Base-by-base conservation (phyloP, 2,797 vertebrate species). In the Propithecus perrieri region DNA sequence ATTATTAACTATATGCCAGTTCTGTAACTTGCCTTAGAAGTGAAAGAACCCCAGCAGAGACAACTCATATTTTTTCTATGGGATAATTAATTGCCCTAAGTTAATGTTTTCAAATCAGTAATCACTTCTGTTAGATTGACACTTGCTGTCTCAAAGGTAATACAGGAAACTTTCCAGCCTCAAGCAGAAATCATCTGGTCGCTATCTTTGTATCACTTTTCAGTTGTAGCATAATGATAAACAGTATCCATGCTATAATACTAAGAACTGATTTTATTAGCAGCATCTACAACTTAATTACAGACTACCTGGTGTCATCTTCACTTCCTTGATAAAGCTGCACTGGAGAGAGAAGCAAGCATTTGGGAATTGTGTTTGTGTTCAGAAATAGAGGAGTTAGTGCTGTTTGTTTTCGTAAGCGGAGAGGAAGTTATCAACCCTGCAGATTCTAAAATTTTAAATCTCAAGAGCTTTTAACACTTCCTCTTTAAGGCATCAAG, bases 401-500 rank as follows among this genome's bases (percentile, higher is more conserved):
- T 12, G 46, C 53, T 93, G 30, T 89, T 95, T 95, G 72, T 88
- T 71, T 95, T 94, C 96, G 90, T 96, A 96, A 97, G 97, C 96
- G 28, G 80, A 96, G 74, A 98, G 97, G 98, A 97, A 97, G 93
- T 97, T 90, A 97, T 96, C 91, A 98, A 28, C 94, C 65, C 78
- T 33, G 53, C 65, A 85, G 96, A 98, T 95, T 97, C 91, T 75
- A 87, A 91, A 89, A 98, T 96, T 89, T 91, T 95, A 97, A 97
- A 94, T 55, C 95, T 95, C 91, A 69, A 87, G 93, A 97, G 96
- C 78, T 92, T 97, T 98, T 53, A 91, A 28, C 95, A 85, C 97
- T 98, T 98, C 96, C 84, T 97, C 85, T 97, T 91, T 95, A 85
- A 97, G 97, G 96, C 59, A 59, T 46, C 76, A 97, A 95, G 93